Evolutionary conservation across 2,113 vertebrate genomes (phyloP).

Genomic region (Tupaia chinensis): DNA sequence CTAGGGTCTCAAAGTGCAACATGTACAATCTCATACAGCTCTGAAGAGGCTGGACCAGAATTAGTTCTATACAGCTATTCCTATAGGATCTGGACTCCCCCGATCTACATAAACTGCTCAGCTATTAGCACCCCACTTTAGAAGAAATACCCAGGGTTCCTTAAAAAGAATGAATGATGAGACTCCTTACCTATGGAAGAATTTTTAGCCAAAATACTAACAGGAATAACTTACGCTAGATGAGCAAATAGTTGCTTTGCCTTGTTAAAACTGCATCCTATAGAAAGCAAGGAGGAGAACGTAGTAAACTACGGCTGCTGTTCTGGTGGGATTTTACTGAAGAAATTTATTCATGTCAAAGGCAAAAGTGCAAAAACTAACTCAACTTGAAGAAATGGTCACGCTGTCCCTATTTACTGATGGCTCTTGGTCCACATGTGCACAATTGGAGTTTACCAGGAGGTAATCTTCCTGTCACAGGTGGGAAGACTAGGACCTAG

Average conservation of each 20-base stretch:
- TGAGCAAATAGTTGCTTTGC: neutral
- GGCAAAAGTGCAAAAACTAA: neutral
- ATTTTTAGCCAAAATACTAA: slow-evolving; percentile 23
- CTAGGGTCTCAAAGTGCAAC: neutral
- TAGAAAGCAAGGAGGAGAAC: slow-evolving; percentile 26
- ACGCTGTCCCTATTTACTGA: neutral
- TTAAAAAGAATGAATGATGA: neutral
- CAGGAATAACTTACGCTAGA: neutral
- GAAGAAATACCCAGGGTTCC: neutral
- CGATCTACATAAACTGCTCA: neutral
- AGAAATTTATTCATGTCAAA: neutral
- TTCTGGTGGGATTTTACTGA: neutral
- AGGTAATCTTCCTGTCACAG: neutral
- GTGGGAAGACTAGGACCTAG: neutral
- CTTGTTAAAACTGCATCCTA: slow-evolving; percentile 17
- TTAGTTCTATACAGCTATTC: neutral
- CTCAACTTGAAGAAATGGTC: neutral
- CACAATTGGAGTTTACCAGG: neutral
- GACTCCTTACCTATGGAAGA: neutral
- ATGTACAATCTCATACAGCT: neutral
- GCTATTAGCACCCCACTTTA: neutral
- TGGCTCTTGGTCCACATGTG: neutral
- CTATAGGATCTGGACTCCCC: neutral
- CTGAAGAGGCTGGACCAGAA: neutral
- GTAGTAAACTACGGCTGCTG: neutral